Evolutionary conservation across 1,140 invertebrate genomes (phyloP).

Genomic region (Drosophila murphyi): DNA sequence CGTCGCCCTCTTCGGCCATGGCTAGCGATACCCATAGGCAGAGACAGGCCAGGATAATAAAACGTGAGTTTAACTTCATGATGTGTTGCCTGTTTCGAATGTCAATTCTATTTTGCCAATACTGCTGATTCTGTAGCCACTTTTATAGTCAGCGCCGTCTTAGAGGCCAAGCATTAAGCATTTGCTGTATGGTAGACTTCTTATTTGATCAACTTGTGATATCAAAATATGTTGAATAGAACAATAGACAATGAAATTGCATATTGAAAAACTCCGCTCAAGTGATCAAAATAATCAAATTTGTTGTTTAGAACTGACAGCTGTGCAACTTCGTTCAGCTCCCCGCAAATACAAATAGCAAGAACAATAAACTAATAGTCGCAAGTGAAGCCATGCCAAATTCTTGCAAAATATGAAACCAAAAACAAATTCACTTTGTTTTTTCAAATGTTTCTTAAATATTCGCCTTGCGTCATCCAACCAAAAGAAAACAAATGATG

Average conservation of each 20-base stretch:
- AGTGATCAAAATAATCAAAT: not conserved
- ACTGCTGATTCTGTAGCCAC: not conserved
- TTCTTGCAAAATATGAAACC: too few species aligned
- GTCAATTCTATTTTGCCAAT: constrained; percentile 13
- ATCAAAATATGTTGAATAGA: constrained; percentile 15
- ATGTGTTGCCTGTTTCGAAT: constrained; percentile 26
- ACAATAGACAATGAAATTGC: constrained; percentile 11
- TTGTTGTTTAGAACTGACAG: not conserved
- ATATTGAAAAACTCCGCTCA: not conserved
- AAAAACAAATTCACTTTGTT: too few species aligned
- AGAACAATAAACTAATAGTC: not conserved
- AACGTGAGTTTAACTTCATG: constrained; percentile 59
- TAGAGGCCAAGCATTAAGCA: not conserved
- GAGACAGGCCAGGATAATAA: constrained; percentile 44
- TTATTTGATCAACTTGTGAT: constrained; percentile 40
- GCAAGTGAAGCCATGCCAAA: too few species aligned
- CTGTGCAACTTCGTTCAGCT: constrained; percentile 4
- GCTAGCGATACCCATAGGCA: constrained; percentile 12
- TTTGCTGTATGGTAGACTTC: not conserved
- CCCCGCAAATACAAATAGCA: not conserved
- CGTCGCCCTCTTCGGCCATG: not conserved
- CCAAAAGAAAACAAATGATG: too few species aligned
- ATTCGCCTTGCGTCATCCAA: too few species aligned
- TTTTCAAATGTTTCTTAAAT: too few species aligned
- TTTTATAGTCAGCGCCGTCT: constrained; percentile 47